These are phyloP conservation scores for Omphaloscelis lunosa DNA, from an alignment of 2,888 invertebrate genomes.

Conservation along the genomic window DNA sequence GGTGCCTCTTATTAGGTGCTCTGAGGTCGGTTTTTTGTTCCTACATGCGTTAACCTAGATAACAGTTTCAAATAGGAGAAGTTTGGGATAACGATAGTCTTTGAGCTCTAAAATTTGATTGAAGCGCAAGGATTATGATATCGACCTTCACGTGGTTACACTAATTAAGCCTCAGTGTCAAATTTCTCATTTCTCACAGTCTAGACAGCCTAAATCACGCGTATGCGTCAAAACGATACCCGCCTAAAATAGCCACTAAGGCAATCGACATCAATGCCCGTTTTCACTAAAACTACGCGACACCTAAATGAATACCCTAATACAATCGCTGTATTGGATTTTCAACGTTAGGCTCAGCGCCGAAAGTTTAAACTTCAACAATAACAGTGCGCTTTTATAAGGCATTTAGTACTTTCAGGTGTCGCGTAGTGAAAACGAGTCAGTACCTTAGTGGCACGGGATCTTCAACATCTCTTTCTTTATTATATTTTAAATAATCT, in stretches of 20 bases:
- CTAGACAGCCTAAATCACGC: slow-evolving; percentile 8
- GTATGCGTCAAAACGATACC: not conserved
- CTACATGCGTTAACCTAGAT: not conserved
- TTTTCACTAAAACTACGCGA: not conserved
- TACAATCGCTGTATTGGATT: not conserved
- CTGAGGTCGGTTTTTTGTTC: not conserved
- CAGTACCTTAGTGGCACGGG: not conserved
- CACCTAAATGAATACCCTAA: not conserved
- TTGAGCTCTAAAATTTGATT: not conserved
- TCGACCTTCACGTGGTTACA: slow-evolving; percentile 5
- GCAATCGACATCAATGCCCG: not conserved
- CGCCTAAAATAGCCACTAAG: slow-evolving; percentile 1
- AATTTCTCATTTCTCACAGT: slow-evolving; percentile 5
- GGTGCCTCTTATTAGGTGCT: not conserved
- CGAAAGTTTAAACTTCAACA: not conserved
- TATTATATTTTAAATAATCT: not conserved
- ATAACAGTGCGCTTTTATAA: not conserved
- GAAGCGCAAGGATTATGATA: not conserved
- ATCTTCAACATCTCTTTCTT: not conserved
- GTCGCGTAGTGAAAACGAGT: not conserved
- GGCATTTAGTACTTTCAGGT: not conserved
- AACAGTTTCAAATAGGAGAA: not conserved
- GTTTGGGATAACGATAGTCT: not conserved
- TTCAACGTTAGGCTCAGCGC: not conserved
- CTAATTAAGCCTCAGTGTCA: slow-evolving; percentile 31